These are phyloP conservation scores for Otolemur garnettii DNA, from an alignment of 2,113 vertebrate species.

Conservation along the genomic window DNA sequence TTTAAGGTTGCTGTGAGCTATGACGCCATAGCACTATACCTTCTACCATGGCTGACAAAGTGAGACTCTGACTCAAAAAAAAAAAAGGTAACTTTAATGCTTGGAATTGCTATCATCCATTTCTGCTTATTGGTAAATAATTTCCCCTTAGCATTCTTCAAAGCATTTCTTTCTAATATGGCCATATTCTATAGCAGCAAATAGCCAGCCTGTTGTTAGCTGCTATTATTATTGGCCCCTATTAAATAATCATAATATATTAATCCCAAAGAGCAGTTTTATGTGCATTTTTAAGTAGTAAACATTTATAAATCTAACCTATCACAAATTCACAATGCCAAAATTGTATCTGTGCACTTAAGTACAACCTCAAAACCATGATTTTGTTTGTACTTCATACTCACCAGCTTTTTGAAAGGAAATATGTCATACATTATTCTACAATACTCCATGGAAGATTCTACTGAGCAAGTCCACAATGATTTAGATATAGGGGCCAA, in stretches of 20 bases:
- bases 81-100: conserved; percentile 1
- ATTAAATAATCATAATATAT: not conserved
- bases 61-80: no score
- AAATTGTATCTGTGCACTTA: not conserved
- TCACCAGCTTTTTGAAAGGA: conserved; percentile 95
- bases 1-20: no score
- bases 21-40: no score
- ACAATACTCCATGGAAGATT: conserved; percentile 99
- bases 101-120: conserved; percentile 9
- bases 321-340: conserved; percentile 8
- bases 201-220: not conserved
- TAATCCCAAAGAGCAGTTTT: conserved; percentile 23
- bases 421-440: conserved; percentile 98
- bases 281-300: not conserved
- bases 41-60: no score
- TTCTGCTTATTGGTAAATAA: not conserved
- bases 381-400: conserved; percentile 76
- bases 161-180: conserved; percentile 20
- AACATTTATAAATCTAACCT: conserved; percentile 17
- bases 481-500: conserved; percentile 98
- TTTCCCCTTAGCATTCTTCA: not conserved
- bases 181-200: not conserved
- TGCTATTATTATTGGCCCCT: not conserved
- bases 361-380: conserved; percentile 17
- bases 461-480: conserved; percentile 98